These are phyloP conservation scores for Tryphoninae sp. DNA, from an alignment of 2,888 invertebrate genomes.

Conservation along the genomic window DNA sequence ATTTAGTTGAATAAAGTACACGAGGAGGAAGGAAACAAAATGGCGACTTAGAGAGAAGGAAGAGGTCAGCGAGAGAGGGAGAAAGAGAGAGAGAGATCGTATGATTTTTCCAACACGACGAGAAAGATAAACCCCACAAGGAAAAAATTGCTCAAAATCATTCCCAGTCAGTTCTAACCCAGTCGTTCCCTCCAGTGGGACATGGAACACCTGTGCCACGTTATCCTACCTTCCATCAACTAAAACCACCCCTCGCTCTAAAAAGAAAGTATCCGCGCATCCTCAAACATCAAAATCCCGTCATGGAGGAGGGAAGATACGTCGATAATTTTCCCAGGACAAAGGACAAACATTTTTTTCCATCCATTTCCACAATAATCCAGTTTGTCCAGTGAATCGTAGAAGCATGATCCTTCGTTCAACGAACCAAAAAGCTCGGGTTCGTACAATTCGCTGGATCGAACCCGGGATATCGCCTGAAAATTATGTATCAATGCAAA, in stretches of 20 bases:
- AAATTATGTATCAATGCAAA: constrained; percentile 45
- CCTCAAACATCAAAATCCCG: not conserved
- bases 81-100: not conserved
- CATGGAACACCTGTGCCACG: constrained; percentile 15
- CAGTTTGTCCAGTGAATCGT: not conserved
- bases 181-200: constrained; percentile 1
- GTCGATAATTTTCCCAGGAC: constrained; percentile 12
- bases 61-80: not conserved
- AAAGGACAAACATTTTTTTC: not conserved
- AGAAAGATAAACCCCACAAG: no score
- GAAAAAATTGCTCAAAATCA: no score
- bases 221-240: constrained; percentile 16
- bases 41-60: not conserved
- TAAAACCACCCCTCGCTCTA: constrained; percentile 2
- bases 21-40: not conserved
- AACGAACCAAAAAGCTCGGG: constrained; percentile 12
- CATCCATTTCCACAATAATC: constrained; percentile 7
- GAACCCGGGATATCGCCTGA: constrained; percentile 13
- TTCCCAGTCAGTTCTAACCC: no score
- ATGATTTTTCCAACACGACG: no score
- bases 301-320: not conserved
- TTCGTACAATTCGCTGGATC: constrained; percentile 9
- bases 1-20: constrained; percentile 31
- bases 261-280: not conserved
- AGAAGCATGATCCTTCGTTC: constrained; percentile 2